Evolutionary conservation across 2,888 invertebrate species (phyloP).

Genomic region (Spicauda simplicius): DNA sequence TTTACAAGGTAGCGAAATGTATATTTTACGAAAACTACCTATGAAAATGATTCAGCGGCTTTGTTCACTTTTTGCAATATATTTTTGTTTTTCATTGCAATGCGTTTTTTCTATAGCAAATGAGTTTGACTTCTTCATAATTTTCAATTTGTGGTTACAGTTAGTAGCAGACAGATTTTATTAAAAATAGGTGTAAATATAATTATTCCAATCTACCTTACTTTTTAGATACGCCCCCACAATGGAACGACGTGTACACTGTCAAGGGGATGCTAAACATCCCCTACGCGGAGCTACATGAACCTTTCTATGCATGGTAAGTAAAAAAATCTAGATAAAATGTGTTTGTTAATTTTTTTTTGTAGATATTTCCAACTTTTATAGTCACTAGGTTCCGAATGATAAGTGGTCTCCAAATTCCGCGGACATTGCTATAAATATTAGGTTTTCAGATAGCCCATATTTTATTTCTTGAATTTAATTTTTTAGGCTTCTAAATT

Average conservation of each 20-base stretch:
- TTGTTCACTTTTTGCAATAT: background rate
- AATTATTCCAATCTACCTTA: conserved; percentile 7
- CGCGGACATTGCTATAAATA: too few relatives aligned
- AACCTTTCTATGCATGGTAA: conserved; percentile 95
- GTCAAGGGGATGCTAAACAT: conserved; percentile 92
- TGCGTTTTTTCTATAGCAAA: too few relatives aligned
- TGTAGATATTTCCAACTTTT: too few relatives aligned
- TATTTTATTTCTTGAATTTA: too few relatives aligned
- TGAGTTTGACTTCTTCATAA: too few relatives aligned
- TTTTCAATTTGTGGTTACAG: too few relatives aligned
- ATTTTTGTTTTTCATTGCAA: background rate
- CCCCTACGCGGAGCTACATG: conserved; percentile 96
- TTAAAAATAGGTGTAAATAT: too few relatives aligned
- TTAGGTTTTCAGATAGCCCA: too few relatives aligned
- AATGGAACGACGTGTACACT: conserved; percentile 89
- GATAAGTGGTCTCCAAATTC: too few relatives aligned
- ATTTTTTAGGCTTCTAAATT: too few relatives aligned
- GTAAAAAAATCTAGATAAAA: conserved; percentile 39
- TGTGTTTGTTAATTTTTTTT: background rate
- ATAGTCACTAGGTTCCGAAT: too few relatives aligned
- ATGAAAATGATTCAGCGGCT: conserved; percentile 3
- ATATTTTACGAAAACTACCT: background rate
- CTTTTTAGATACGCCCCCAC: conserved; percentile 75
- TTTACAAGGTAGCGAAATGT: background rate
- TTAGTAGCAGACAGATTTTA: too few relatives aligned